phyloP scores from a whole-genome alignment of 2,888 invertebrate species.

The Mythimna pallens region DNA sequence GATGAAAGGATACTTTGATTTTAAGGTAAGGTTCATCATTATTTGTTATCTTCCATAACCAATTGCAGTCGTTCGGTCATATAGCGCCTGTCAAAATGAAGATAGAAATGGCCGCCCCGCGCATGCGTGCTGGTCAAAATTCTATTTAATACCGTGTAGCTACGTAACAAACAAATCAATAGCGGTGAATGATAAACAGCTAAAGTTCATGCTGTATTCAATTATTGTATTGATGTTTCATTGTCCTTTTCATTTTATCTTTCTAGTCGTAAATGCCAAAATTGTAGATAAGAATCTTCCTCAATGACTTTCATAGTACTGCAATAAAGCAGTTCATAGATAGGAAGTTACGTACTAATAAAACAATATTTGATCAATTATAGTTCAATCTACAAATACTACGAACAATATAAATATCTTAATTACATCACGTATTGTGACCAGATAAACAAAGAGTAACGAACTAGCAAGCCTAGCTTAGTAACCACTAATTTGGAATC shows the following conservation, averaged over 20 bases:
- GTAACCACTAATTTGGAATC: conserved; percentile 34
- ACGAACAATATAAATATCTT: too few relatives aligned
- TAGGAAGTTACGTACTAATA: background rate
- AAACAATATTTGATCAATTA: too few relatives aligned
- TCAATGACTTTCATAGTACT: conserved; percentile 10
- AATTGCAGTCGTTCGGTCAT: conserved; percentile 2
- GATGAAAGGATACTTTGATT: conserved; percentile 99
- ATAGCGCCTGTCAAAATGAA: conserved; percentile 49
- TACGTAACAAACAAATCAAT: conserved; percentile 42
- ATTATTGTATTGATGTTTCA: conserved; percentile 37
- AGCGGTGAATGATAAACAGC: conserved; percentile 33
- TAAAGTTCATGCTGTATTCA: conserved; percentile 37
- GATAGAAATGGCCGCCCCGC: conserved; percentile 19
- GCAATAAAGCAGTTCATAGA: background rate
- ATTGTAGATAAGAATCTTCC: conserved; percentile 28
- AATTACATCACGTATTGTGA: too few relatives aligned
- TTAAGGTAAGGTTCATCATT: conserved; percentile 90
- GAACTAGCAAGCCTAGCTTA: conserved; percentile 14
- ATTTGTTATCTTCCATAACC: background rate
- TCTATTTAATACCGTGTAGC: conserved; percentile 33
- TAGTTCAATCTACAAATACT: too few relatives aligned
- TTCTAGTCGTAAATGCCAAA: conserved; percentile 7
- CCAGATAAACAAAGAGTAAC: conserved; percentile 6
- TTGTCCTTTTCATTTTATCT: conserved; percentile 25
- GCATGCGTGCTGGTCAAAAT: conserved; percentile 44